A percentile compares a stretch with the other conserved stretches of the same genome.
Conservation (phyloP, 2,797 vertebrate genomes). For the Scleropages formosus region DNA sequence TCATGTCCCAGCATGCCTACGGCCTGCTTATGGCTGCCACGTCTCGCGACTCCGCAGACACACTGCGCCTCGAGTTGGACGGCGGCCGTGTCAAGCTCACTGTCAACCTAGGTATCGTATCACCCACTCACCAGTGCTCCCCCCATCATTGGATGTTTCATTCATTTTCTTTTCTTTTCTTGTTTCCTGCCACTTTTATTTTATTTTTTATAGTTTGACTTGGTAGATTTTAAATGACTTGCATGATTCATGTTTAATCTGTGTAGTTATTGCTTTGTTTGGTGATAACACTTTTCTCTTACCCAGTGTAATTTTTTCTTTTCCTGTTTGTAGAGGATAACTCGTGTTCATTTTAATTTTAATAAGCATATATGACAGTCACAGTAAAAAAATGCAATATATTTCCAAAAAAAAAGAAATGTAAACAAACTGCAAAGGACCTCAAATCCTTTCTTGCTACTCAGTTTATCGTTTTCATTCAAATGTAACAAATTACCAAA, state of each 20-base stretch:
- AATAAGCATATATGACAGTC: slow-evolving; percentile 21
- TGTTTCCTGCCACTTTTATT: slow-evolving; percentile 34
- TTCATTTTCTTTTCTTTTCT: slow-evolving; percentile 48
- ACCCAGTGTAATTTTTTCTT: slow-evolving; percentile 48
- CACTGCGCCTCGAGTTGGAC: slow-evolving; percentile 88
- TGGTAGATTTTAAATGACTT: slow-evolving; percentile 20
- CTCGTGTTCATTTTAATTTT: slow-evolving; percentile 47
- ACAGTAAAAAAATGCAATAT: slow-evolving; percentile 25
- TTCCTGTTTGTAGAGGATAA: slow-evolving; percentile 73
- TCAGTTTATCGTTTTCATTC: neutral
- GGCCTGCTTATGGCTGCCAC: slow-evolving; percentile 92
- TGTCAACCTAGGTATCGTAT: slow-evolving; percentile 97
- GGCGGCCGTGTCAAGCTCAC: slow-evolving; percentile 92
- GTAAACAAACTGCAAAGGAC: neutral
- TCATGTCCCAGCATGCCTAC: slow-evolving; percentile 93
- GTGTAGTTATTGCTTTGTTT: slow-evolving; percentile 51
- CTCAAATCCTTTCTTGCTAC: neutral
- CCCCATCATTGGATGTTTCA: slow-evolving; percentile 21
- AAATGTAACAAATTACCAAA: neutral
- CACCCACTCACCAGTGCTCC: slow-evolving; percentile 15
- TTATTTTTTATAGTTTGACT: neutral
- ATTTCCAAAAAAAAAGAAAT: neutral
- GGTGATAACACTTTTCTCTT: slow-evolving; percentile 39
- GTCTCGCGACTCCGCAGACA: slow-evolving; percentile 90
- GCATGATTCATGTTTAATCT: slow-evolving; percentile 55